Evolutionary conservation across 2,888 invertebrate genomes (phyloP), one percentile per base, ranked within the genome.

Genomic region (Erebia aethiops): DNA sequence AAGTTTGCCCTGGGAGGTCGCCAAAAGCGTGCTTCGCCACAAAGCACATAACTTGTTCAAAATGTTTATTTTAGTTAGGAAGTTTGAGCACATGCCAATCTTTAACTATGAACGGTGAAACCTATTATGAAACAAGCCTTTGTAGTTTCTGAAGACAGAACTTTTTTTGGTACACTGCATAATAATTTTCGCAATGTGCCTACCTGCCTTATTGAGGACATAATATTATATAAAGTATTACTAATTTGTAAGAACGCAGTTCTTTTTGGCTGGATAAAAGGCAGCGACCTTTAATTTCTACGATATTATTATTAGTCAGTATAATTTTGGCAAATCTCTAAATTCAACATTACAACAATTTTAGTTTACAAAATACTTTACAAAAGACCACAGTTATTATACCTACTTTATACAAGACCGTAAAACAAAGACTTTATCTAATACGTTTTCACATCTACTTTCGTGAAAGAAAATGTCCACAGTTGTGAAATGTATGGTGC

Each of bases 1-100:
- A 76, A 75, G 72, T 76, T 74, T 71, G 74, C 70, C 77, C 83
- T 83, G 82, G 83, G 83, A 82, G 64, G 64, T 69, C 69, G 64
- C 69, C 69, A 69, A 69, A 69, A 64, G 64, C 58, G 58, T 58
- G 61, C 69, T 51, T 51, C 57, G 21, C 64, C 64, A 69, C 64
- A 69, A 49, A 62, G 62, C 62, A 26, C 62, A 62, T 62, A 62
- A 69, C 62, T 69, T 63, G 69, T 56, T 69, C 63, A 69, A 63
- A 69, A 69, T 69, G 69, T 69, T 69, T 63, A 69, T 51, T 69
- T 69, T 63, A 63, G 61, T 62, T 54, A 61, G 35, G 51, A 49
- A 62, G 62, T 62, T 61, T 54, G 58, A 60, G 43, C 62, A 69
- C 69, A 69, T 69, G 63, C 63, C 62, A 63, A 54, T 67, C 57